These are phyloP conservation scores for Galerucella calmariensis DNA, from an alignment of 2,888 invertebrate species.

Conservation along the genomic window DNA sequence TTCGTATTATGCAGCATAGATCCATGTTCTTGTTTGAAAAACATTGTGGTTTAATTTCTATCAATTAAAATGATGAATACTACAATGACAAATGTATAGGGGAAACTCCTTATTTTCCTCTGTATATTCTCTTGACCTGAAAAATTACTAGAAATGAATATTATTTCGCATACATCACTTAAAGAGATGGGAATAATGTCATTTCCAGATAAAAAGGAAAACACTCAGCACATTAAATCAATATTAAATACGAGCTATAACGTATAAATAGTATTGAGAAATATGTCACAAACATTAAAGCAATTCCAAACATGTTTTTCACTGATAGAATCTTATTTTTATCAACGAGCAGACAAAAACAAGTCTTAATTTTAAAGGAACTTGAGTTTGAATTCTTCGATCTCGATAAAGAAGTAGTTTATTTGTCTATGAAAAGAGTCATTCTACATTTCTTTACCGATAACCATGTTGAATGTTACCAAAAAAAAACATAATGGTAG, in stretches of 20 bases:
- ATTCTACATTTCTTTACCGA: background rate
- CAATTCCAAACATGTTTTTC: background rate
- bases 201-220: background rate
- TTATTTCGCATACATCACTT: background rate
- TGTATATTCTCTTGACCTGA: background rate
- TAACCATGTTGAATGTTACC: background rate
- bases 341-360: background rate
- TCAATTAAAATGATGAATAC: no score
- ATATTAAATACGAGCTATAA: background rate
- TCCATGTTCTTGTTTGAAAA: no score
- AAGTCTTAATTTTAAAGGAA: background rate
- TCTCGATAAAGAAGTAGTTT: background rate
- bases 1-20: no score
- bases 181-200: background rate
- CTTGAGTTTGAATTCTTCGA: background rate
- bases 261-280: background rate
- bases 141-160: background rate
- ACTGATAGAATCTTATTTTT: background rate
- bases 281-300: constrained; percentile 6
- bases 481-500: background rate
- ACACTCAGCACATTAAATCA: background rate
- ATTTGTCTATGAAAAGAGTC: background rate
- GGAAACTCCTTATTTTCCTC: background rate
- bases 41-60: no score
- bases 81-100: no score